Percentiles rank a stretch among this genome's conserved stretches.
phyloP scores from a whole-genome alignment of 2,888 invertebrate species.

The Tetropium fuscum region DNA sequence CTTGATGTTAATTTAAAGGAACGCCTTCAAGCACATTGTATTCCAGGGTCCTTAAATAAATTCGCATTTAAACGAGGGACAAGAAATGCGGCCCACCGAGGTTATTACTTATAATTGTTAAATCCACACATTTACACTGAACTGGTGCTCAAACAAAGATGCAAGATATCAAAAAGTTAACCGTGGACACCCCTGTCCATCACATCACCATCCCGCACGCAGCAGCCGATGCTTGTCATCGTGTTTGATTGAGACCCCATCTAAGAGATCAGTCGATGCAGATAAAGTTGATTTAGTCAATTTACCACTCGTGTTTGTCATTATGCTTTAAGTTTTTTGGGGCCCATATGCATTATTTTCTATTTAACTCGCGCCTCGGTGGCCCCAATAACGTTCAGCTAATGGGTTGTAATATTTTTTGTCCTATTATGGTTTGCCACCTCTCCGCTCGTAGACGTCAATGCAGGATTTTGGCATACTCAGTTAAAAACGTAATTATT shows the following conservation, averaged over 20 bases:
- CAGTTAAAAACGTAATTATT: not conserved
- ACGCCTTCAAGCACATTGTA: too few relatives aligned
- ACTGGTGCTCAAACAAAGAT: not conserved
- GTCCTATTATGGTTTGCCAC: too few relatives aligned
- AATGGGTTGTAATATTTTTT: not conserved
- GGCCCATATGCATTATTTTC: slow-evolving; percentile 20
- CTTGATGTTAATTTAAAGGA: too few relatives aligned
- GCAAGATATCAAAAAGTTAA: not conserved
- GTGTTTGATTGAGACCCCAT: slow-evolving; percentile 59
- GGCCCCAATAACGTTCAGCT: slow-evolving; percentile 30
- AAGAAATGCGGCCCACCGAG: too few relatives aligned
- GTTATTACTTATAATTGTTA: not conserved
- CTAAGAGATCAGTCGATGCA: slow-evolving; percentile 55
- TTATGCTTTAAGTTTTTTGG: slow-evolving; percentile 35
- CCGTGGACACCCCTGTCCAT: slow-evolving; percentile 36
- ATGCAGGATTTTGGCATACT: too few relatives aligned
- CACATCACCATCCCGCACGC: not conserved
- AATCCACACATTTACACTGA: not conserved
- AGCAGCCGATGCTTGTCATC: slow-evolving; percentile 57
- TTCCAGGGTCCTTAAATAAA: too few relatives aligned
- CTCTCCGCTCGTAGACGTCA: too few relatives aligned
- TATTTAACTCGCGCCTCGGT: slow-evolving; percentile 20
- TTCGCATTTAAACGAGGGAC: too few relatives aligned
- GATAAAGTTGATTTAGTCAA: slow-evolving; percentile 56
- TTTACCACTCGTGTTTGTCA: slow-evolving; percentile 56